These are phyloP conservation scores for Morpho helenor DNA, from an alignment of 2,888 invertebrate species.

Conservation along the genomic window DNA sequence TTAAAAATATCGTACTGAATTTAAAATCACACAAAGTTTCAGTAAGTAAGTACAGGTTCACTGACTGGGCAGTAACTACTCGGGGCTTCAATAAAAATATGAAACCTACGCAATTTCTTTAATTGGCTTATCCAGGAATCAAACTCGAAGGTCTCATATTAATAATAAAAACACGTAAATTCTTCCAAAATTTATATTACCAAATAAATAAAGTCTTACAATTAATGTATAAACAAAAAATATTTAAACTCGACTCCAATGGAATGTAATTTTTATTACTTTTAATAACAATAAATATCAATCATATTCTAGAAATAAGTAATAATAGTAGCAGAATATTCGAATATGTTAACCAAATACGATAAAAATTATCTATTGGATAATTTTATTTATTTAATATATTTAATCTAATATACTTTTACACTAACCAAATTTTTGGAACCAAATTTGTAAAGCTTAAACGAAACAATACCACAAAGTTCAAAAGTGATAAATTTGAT, in stretches of 20 bases:
- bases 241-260: conserved; percentile 15
- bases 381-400: no score
- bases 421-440: neutral
- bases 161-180: neutral
- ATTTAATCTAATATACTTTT: neutral
- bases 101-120: no score
- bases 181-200: conserved; percentile 15
- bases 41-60: no score
- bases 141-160: neutral
- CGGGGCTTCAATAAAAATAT: no score
- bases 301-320: neutral
- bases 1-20: no score
- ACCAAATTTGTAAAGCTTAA: neutral
- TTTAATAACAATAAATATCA: conserved; percentile 6
- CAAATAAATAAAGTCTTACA: conserved; percentile 22
- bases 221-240: conserved; percentile 17
- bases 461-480: no score
- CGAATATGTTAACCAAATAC: neutral
- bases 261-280: conserved; percentile 18
- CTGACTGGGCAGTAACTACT: no score
- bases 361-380: no score
- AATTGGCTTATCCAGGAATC: neutral
- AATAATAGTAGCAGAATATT: neutral
- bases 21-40: no score
- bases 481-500: no score